phyloP scores from a whole-genome alignment of 2,113 vertebrate species.

The Phodopus roborovskii region DNA sequence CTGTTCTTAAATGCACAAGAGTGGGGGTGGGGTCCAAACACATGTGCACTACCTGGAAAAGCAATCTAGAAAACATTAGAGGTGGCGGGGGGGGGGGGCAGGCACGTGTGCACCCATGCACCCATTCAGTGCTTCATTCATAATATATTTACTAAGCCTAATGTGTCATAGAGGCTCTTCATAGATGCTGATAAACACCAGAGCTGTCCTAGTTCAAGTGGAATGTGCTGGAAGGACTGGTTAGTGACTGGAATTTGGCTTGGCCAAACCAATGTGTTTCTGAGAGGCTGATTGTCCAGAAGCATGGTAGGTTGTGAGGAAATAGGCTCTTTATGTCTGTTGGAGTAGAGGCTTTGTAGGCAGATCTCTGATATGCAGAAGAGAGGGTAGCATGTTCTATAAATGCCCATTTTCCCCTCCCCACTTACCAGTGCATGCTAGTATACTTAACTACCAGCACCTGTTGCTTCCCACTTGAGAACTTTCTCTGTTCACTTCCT shows the following conservation, averaged over 20 bases:
- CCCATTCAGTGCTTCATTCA: neutral
- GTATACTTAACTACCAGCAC: neutral
- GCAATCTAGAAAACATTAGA: neutral
- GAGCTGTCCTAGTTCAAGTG: neutral
- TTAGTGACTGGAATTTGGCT: neutral
- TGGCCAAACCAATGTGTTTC: neutral
- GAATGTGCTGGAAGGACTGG: neutral
- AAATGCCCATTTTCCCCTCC: fast-evolving
- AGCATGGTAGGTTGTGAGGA: neutral
- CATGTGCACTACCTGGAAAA: neutral
- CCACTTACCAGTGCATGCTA: neutral
- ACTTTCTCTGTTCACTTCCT: neutral
- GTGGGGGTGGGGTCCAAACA: neutral
- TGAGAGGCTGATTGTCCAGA: neutral
- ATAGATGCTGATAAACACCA: neutral
- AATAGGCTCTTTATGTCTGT: neutral
- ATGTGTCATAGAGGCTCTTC: neutral
- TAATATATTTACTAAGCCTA: neutral
- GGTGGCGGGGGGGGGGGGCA: too few species aligned
- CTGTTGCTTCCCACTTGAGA: neutral
- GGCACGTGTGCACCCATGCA: neutral
- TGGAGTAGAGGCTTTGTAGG: neutral
- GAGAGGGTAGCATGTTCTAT: neutral
- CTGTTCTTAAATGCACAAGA: neutral
- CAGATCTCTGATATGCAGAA: neutral